Evolutionary conservation across 2,113 vertebrate species (phyloP), one percentile per base, ranked within the genome.

Genomic region (Chionis minor): DNA sequence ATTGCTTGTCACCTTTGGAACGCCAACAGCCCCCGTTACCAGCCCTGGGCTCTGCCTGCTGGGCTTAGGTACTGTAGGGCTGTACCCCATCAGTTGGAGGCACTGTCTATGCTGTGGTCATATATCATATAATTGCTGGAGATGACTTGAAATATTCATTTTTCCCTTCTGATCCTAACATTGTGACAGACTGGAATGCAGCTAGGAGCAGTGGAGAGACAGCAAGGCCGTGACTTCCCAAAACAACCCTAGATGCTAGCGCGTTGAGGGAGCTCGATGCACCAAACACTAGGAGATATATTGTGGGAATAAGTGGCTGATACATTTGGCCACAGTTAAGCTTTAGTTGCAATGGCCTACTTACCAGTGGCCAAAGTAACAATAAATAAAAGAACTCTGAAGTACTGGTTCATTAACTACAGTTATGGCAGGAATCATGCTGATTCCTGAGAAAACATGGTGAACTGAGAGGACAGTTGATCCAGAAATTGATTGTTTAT

Each of bases 361-460:
- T 81, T 82, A 74, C 5, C 85, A 81, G 62, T 72, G 49, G 70
- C 52, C 74, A 94, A 93, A 95, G 75, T 42, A 95, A 58, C n/a
- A 92, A 81, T 21, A 92, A 80, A 83, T 28, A 70, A 17, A 85
- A 80, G 30, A 12, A 52, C 28, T 92, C 38, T 82, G 52, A 88
- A 87, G n/a, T 33, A 79, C 4, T 63, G 11, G 26, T 80, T 95
- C 40, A 61, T 88, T 90, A 92, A 88, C 23, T 88, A 42, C 17
- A 82, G 66, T 80, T 94, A 85, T 21, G 45, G 47, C n/a, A 75
- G 70, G 44, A 85, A 88, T 67, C 92, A 52, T 40, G 58, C 49
- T 86, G 65, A 90, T 88, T 92, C 32, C 38, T 86, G 67, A 77
- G 66, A 81, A 92, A 90, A 93, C 69, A 88, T 21, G 47, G 30